Conservation (phyloP, 2,113 vertebrate species). For the Semnopithecus entellus region DNA sequence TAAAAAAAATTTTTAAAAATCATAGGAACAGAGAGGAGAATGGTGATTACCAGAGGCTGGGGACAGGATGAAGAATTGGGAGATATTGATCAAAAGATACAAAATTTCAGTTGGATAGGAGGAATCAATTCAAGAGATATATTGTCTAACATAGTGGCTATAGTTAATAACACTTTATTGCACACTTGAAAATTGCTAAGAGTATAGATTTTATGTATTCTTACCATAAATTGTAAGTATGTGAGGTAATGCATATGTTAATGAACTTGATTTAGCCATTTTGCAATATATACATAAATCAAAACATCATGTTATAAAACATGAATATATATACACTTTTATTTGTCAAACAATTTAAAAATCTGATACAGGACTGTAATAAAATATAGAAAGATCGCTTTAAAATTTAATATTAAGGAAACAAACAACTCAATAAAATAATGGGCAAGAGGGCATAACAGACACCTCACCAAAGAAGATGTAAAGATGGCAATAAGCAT, state of each 20-base stretch:
- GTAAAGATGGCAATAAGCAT: not conserved
- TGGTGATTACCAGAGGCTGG: not conserved
- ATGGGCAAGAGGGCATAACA: not conserved
- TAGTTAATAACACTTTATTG: not conserved
- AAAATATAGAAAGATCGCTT: not conserved
- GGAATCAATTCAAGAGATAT: not conserved
- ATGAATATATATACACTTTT: not conserved
- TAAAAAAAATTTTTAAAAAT: not conserved
- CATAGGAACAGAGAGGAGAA: not conserved
- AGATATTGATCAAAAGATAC: not conserved
- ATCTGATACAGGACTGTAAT: not conserved
- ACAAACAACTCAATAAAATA: not conserved
- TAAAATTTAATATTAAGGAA: not conserved
- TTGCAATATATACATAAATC: not conserved
- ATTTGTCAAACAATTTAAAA: not conserved
- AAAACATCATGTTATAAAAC: not conserved
- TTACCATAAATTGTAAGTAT: not conserved
- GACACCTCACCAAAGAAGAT: not conserved
- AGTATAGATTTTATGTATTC: not conserved
- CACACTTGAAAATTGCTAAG: not conserved
- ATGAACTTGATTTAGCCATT: not conserved
- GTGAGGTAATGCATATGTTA: not conserved
- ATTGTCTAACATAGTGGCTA: not conserved
- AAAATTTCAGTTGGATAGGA: not conserved
- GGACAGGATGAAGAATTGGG: not conserved